Evolutionary conservation across 1,140 invertebrate genomes (phyloP), one percentile per base, ranked within the genome.

Genomic region (Pteromalus puparum): DNA sequence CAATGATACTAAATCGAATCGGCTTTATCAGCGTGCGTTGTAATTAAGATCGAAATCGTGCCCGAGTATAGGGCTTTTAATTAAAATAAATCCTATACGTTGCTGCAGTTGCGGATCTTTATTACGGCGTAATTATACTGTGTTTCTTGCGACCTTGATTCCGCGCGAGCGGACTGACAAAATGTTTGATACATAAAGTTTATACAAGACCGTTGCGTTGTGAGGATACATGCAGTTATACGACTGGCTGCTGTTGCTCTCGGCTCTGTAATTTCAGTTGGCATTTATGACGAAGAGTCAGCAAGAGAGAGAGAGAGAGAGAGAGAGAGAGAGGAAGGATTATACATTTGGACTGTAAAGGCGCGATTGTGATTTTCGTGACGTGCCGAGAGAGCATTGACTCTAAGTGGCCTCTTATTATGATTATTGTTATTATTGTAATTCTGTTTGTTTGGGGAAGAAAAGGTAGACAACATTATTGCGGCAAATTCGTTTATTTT

Each of bases 41-140:
- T 81, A 81, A 81, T 73, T 38, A 70, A 73, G 67, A 81, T 81
- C 53, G 28, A 74, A 81, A 81, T 73, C 80, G 18, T 2, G 53
- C 10, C 26, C 42, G 24, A 70, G 46, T 30, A 73, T 61, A 73
- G 68, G 67, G 24, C 68, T 72, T 61, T 61, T 70, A 81, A 73
- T 73, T 81, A 73, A 81, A 73, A 70, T 72, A 46, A 81, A 48
- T 67, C 38, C 26, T 30, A 72, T 3, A n/a, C n/a, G n/a, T n/a
- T n/a, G 6, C 1, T 24, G 21, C 1, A 53, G 53, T 21, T 15
- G 21, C 53, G 7, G 30, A 72, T 53, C 53, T 61, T 81, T 81
- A 81, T 34, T 61, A 61, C 53, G 34, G 15, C 2, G 10, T 48
- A 72, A 81, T 81, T 81, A 61, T 28, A 24, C 15, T n/a, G 12